Conservation (phyloP, 2,797 vertebrate genomes). For the Pseudotriccus pelzelni region DNA sequence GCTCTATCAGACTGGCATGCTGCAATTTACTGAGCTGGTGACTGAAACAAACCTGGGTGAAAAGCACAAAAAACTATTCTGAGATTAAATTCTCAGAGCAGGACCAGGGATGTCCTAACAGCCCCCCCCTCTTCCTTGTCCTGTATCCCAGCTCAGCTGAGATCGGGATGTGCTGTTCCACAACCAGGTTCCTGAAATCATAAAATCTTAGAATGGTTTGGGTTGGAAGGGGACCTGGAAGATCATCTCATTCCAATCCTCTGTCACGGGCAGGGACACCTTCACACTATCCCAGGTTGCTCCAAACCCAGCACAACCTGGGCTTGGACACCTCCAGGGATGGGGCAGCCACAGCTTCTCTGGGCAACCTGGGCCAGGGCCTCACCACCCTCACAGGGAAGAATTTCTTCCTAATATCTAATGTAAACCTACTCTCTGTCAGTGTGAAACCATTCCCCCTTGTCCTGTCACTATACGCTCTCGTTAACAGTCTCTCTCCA, state of each 20-base stretch:
- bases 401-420: not conserved
- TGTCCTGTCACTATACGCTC: not conserved
- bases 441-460: not conserved
- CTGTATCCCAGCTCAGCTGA: not conserved
- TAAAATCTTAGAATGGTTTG: not conserved
- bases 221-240: not conserved
- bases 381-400: not conserved
- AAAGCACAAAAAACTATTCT: not conserved
- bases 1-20: rapidly evolving
- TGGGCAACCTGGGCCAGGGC: not conserved
- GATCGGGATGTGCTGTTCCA: not conserved
- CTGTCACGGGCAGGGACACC: not conserved
- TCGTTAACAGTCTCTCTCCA: too few relatives aligned
- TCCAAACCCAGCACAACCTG: not conserved
- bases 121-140: rapidly evolving
- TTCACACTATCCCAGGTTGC: not conserved
- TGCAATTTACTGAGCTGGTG: not conserved
- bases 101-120: not conserved
- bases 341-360: not conserved
- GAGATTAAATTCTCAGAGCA: too few relatives aligned
- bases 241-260: not conserved
- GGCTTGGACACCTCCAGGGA: not conserved
- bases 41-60: not conserved
- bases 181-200: not conserved
- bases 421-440: not conserved